These are phyloP conservation scores for Megalops cyprinoides DNA, from an alignment of 2,797 vertebrate genomes.

Conservation along the genomic window DNA sequence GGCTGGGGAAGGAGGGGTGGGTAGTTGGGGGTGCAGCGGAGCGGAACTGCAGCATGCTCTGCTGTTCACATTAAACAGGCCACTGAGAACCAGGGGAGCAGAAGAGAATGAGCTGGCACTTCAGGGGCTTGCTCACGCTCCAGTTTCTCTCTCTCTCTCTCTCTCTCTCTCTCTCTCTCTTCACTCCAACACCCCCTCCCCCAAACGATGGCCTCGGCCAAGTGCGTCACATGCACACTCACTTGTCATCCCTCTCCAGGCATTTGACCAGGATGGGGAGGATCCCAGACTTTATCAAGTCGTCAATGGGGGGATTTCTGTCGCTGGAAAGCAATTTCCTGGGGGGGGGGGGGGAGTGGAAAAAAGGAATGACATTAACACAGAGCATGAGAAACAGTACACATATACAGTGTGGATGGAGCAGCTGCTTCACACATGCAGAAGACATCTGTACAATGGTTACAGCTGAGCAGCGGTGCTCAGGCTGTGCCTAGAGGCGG, in stretches of 20 bases:
- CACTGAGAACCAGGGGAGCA: not conserved
- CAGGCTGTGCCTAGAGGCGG: too few relatives aligned
- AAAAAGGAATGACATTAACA: not conserved
- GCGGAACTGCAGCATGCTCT: not conserved
- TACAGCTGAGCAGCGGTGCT: too few relatives aligned
- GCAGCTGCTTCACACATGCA: not conserved
- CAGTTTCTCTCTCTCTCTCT: not conserved
- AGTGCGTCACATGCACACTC: constrained; percentile 63
- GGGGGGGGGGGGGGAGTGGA: constrained; percentile 16
- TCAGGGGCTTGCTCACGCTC: not conserved
- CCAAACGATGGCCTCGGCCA: not conserved
- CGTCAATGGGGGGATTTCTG: constrained; percentile 98
- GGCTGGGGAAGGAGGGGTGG: too few relatives aligned
- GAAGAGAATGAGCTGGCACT: not conserved
- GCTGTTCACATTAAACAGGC: not conserved
- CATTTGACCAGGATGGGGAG: constrained; percentile 98
- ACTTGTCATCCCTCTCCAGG: constrained; percentile 98
- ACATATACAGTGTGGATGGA: too few relatives aligned
- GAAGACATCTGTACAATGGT: too few relatives aligned
- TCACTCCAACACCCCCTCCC: not conserved
- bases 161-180: not conserved
- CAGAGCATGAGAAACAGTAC: not conserved
- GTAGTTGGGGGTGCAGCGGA: not conserved
- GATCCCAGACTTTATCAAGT: constrained; percentile 99
- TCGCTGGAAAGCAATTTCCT: constrained; percentile 98